phyloP scores from a whole-genome alignment of 1,140 invertebrate genomes.

The Hylaeus anthracinus region DNA sequence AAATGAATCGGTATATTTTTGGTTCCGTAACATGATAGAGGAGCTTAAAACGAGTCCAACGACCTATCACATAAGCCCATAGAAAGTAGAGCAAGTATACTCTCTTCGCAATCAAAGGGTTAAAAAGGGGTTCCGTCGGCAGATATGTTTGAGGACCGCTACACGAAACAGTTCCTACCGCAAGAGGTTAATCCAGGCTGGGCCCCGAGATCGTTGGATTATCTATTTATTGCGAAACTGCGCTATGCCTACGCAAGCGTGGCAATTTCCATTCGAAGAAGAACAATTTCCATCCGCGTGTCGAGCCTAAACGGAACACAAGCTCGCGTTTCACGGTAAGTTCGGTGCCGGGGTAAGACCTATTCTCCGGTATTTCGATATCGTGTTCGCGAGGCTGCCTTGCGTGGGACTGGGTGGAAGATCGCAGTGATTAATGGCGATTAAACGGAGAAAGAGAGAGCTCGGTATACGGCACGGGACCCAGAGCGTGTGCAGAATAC shows the following conservation, averaged over 20 bases:
- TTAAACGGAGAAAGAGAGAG: constrained; percentile 53
- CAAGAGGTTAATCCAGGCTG: background rate
- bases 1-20: no score
- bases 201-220: background rate
- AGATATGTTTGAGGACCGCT: background rate
- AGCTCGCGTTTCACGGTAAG: constrained; percentile 33
- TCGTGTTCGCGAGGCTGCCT: constrained; percentile 45
- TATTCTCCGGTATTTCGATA: constrained; percentile 61
- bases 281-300: constrained; percentile 13
- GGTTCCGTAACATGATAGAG: no score
- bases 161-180: background rate
- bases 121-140: no score
- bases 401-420: constrained; percentile 60
- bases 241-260: background rate
- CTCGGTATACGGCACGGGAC: constrained; percentile 20
- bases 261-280: constrained; percentile 5
- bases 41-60: no score
- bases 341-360: constrained; percentile 46
- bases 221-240: background rate
- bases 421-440: constrained; percentile 66
- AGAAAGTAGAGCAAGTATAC: no score
- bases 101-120: no score
- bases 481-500: constrained; percentile 27
- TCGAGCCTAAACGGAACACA: constrained; percentile 10
- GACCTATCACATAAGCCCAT: no score